Evolutionary conservation across 2,888 invertebrate genomes (phyloP).

Genomic region (Stenolophus ochropezus): DNA sequence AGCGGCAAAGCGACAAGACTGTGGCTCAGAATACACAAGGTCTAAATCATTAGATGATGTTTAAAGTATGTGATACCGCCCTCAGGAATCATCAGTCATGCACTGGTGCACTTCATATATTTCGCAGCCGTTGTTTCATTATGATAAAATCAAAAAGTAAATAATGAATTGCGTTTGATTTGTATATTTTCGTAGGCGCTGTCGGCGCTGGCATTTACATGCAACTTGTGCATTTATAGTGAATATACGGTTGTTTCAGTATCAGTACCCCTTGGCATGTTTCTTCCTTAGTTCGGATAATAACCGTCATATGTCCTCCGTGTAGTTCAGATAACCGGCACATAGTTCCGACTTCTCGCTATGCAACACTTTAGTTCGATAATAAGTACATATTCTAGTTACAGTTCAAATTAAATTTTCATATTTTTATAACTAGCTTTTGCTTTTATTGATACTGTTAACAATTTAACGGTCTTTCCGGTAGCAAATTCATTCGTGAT

Average conservation of each 20-base stretch:
- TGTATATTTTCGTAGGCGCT: conserved; percentile 32
- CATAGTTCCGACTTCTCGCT: conserved; percentile 49
- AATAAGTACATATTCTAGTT: conserved; percentile 38
- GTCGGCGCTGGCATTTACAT: conserved; percentile 40
- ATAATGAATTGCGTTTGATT: conserved; percentile 1
- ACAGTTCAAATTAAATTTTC: conserved; percentile 44
- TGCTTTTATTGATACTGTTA: conserved; percentile 17
- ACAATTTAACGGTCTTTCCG: conserved; percentile 14
- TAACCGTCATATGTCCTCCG: conserved; percentile 7
- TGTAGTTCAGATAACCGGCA: conserved; percentile 39
- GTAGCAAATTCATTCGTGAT: not conserved
- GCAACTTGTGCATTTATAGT: conserved; percentile 52
- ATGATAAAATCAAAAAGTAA: conserved; percentile 44
- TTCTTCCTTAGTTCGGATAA: conserved; percentile 20
- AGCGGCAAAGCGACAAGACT: not conserved
- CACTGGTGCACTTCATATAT: conserved; percentile 55
- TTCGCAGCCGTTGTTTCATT: conserved; percentile 53
- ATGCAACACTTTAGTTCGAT: conserved; percentile 48
- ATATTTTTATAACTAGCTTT: conserved; percentile 43
- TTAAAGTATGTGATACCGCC: conserved; percentile 71
- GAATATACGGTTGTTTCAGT: conserved; percentile 32
- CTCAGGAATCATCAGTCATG: conserved; percentile 69
- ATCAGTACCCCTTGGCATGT: conserved; percentile 28
- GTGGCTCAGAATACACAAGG: conserved; percentile 36
- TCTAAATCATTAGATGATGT: conserved; percentile 39